Conservation (phyloP, 2,888 invertebrate genomes). For the Plagodis pulveraria region DNA sequence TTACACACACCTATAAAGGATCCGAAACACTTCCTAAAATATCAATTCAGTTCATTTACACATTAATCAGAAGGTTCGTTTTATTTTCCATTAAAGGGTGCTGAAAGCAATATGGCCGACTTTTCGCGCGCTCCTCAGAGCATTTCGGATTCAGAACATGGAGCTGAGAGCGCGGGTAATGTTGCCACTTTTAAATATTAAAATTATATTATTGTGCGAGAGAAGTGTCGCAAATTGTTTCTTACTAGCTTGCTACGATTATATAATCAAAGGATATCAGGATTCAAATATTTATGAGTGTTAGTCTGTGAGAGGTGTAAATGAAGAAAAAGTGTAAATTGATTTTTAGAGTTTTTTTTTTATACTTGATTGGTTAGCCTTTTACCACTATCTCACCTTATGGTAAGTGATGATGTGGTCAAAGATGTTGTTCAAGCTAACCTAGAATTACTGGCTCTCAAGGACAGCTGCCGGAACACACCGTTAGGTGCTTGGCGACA, state of each 20-base stretch:
- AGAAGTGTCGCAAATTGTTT: constrained; percentile 66
- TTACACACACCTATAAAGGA: constrained; percentile 46
- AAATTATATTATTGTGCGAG: constrained; percentile 72
- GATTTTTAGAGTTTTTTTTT: no score
- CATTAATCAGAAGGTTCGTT: constrained; percentile 69
- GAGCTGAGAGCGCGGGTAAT: constrained; percentile 67
- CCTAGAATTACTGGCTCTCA: no score
- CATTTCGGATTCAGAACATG: constrained; percentile 77
- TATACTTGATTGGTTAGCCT: no score
- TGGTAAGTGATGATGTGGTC: no score
- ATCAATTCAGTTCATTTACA: constrained; percentile 75
- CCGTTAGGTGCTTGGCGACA: no score
- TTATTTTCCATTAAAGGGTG: constrained; percentile 77
- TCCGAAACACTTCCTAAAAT: constrained; percentile 64
- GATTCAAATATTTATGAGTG: background rate
- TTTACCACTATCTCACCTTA: no score
- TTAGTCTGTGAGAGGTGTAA: no score
- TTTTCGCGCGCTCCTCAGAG: constrained; percentile 63
- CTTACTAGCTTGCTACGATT: constrained; percentile 35
- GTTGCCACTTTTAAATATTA: constrained; percentile 79
- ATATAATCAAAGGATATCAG: constrained; percentile 35
- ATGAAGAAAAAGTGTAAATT: background rate
- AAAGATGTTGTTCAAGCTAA: no score
- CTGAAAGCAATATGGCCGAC: constrained; percentile 79
- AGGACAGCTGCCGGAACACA: no score